Evolutionary conservation across 2,113 vertebrate genomes (phyloP).

Genomic region (Lamprotornis superbus): DNA sequence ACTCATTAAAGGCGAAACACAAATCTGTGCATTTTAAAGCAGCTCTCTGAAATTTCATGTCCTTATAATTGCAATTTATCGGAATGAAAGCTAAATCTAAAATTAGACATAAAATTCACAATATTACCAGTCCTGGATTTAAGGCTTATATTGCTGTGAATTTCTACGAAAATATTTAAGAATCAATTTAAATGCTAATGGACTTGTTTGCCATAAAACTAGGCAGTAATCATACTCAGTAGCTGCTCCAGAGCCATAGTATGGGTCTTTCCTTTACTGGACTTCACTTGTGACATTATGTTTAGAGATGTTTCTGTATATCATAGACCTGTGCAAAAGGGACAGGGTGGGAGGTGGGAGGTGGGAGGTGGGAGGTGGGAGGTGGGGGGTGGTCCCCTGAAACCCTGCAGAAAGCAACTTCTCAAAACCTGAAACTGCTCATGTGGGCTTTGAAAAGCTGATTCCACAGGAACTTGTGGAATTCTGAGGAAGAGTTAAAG

Average conservation of each 20-base stretch:
- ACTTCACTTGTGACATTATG: neutral
- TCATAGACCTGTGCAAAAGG: neutral
- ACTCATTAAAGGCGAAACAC: neutral
- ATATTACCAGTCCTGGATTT: constrained; percentile 9
- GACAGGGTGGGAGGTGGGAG: rapidly evolving
- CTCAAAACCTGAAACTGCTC: neutral
- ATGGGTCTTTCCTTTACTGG: neutral
- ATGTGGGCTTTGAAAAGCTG: neutral
- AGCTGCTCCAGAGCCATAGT: neutral
- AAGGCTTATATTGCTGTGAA: constrained; percentile 1
- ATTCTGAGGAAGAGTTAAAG: neutral
- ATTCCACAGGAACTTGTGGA: neutral
- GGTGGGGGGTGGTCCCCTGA: neutral
- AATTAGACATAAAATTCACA: constrained; percentile 44
- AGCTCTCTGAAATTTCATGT: neutral
- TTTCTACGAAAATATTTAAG: constrained; percentile 52
- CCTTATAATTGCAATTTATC: neutral
- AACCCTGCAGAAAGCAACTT: neutral
- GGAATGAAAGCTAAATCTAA: constrained; percentile 13
- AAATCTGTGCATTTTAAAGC: constrained; percentile 37
- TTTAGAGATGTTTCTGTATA: neutral
- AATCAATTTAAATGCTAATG: constrained; percentile 67
- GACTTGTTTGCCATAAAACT: constrained; percentile 6
- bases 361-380: too few relatives aligned
- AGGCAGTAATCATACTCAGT: neutral